Evolutionary conservation across 53 echinoderm and acorn worm species (phyloP).

Genomic region (Pentamera pediparva): DNA sequence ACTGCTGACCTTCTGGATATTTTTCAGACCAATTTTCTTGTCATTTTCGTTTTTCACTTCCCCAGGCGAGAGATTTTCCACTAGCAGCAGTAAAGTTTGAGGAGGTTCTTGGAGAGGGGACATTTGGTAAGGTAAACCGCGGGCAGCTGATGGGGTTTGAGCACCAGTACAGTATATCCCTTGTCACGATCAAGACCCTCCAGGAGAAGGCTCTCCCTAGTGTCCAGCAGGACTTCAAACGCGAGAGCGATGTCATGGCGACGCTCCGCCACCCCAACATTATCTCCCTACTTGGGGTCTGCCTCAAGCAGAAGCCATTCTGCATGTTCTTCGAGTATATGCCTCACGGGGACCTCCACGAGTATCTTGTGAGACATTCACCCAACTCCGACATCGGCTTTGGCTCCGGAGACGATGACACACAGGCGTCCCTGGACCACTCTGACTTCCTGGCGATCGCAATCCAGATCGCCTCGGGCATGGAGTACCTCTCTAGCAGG

Average conservation of each 20-base stretch:
- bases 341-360: conserved; percentile 93
- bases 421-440: conserved; percentile 83
- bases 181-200: conserved; percentile 85
- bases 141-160: conserved; percentile 84
- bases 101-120: conserved; percentile 89
- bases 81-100: conserved; percentile 86
- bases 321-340: conserved; percentile 97
- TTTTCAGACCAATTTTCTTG: not conserved
- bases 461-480: conserved; percentile 87
- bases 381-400: conserved; percentile 97
- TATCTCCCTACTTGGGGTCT: conserved; percentile 81
- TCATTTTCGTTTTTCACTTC: conserved; percentile 4
- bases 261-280: conserved; percentile 83
- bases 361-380: conserved; percentile 89
- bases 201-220: conserved; percentile 61
- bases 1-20: too few relatives aligned
- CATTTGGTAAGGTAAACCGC: conserved; percentile 88
- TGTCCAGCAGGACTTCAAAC: conserved; percentile 80
- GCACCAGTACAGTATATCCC: conserved; percentile 79
- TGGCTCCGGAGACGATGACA: conserved; percentile 92
- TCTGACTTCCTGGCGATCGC: conserved; percentile 86
- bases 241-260: conserved; percentile 88
- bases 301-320: conserved; percentile 63
- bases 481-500: conserved; percentile 91
- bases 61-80: conserved; percentile 81